These are phyloP conservation scores for Thaleichthys pacificus DNA, from an alignment of 2,797 vertebrate genomes.

Conservation along the genomic window DNA sequence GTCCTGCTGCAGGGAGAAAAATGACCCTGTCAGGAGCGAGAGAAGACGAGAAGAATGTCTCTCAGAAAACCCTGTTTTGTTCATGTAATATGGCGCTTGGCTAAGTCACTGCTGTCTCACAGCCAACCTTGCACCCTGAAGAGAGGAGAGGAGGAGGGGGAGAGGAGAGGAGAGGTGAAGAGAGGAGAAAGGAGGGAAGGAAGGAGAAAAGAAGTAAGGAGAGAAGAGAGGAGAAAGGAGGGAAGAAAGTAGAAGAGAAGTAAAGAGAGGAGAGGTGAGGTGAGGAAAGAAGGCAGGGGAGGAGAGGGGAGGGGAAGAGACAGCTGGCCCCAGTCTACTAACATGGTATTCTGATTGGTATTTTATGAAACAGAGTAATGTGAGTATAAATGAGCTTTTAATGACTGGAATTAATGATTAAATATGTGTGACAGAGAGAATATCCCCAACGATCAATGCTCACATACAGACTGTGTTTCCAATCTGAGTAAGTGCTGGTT, in stretches of 20 bases:
- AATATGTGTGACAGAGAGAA: too few relatives aligned
- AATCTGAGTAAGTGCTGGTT: too few relatives aligned
- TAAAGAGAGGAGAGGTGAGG: not conserved
- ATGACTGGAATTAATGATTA: too few relatives aligned
- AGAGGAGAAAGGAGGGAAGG: not conserved
- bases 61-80: conserved; percentile 27
- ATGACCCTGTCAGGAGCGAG: conserved; percentile 49
- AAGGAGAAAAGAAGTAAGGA: conserved; percentile 37
- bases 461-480: too few relatives aligned
- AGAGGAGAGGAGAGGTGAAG: not conserved
- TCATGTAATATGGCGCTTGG: conserved; percentile 59
- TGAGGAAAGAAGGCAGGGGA: too few relatives aligned
- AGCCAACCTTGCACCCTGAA: conserved; percentile 55
- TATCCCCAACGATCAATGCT: too few relatives aligned
- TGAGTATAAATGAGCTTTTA: too few relatives aligned
- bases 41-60: conserved; percentile 35
- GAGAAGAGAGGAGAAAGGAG: not conserved
- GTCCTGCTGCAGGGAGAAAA: conserved; percentile 56
- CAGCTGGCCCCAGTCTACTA: too few relatives aligned
- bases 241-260: not conserved
- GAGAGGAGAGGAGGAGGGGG: conserved; percentile 10
- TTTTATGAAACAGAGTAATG: too few relatives aligned
- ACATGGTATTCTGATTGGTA: too few relatives aligned
- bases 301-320: too few relatives aligned
- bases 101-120: conserved; percentile 39